Conservation (phyloP, 2,797 vertebrate species). For the Echeneis naucrates region DNA sequence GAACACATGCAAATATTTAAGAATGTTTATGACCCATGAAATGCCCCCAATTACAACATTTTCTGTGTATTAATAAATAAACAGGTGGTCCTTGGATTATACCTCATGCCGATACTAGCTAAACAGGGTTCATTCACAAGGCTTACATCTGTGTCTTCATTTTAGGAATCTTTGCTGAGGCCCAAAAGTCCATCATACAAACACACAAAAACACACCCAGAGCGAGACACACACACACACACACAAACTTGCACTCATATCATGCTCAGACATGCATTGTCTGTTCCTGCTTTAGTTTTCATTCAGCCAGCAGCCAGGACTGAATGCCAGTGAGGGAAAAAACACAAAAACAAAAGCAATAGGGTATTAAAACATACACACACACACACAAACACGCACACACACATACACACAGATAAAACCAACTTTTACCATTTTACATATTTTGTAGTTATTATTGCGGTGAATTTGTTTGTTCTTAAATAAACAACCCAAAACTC, state of each 20-base stretch:
- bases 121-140: conserved; percentile 19
- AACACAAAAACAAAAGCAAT: conserved; percentile 54
- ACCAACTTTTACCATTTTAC: conserved; percentile 10
- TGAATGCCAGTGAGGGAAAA: conserved; percentile 60
- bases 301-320: conserved; percentile 49
- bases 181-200: conserved; percentile 31
- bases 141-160: conserved; percentile 31
- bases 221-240: conserved; percentile 27
- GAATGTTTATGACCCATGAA: conserved; percentile 24
- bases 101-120: conserved; percentile 37
- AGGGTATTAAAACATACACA: conserved; percentile 44
- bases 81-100: conserved; percentile 30
- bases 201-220: conserved; percentile 7
- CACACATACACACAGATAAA: neutral
- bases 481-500: conserved; percentile 48
- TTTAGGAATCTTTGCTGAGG: conserved; percentile 38
- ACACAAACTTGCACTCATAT: conserved; percentile 18
- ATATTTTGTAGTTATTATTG: conserved; percentile 28
- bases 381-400: conserved; percentile 11
- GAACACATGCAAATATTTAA: conserved; percentile 24
- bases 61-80: conserved; percentile 22
- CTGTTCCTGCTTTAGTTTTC: conserved; percentile 68
- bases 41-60: conserved; percentile 39
- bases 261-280: conserved; percentile 57
- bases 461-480: conserved; percentile 42